Percentiles rank a stretch among this genome's conserved stretches.
These are phyloP conservation scores for Melanogrammus aeglefinus DNA, from an alignment of 2,797 vertebrate species.

Conservation along the genomic window DNA sequence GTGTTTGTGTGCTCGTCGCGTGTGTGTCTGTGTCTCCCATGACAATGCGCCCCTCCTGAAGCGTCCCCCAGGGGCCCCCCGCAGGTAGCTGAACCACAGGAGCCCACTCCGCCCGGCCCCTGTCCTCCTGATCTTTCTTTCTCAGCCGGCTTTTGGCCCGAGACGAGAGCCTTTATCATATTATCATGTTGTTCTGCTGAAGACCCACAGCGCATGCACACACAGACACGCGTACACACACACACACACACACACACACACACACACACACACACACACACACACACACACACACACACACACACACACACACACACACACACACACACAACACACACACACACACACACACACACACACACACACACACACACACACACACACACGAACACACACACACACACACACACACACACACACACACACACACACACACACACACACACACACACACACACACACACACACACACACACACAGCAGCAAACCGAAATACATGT, in stretches of 20 bases:
- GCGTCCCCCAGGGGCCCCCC: not conserved
- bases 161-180: slow-evolving; percentile 66
- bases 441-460: not conserved
- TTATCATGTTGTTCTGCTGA: slow-evolving; percentile 8
- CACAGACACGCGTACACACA: too few species aligned
- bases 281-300: too few species aligned
- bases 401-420: too few species aligned
- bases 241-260: too few species aligned
- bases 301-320: too few species aligned
- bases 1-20: slow-evolving; percentile 9
- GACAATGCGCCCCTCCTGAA: not conserved
- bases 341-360: not conserved
- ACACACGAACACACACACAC: too few species aligned
- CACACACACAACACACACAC: too few species aligned
- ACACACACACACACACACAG: too few species aligned
- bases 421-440: not conserved
- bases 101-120: not conserved
- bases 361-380: too few species aligned
- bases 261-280: too few species aligned
- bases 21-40: not conserved
- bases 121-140: slow-evolving; percentile 33
- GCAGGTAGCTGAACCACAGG: slow-evolving; percentile 36
- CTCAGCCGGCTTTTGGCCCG: slow-evolving; percentile 61
- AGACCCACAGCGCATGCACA: not conserved
- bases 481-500: too few species aligned